Conservation (phyloP, 64 coral and sea anemone species). For the Pocillopora damicornis region DNA sequence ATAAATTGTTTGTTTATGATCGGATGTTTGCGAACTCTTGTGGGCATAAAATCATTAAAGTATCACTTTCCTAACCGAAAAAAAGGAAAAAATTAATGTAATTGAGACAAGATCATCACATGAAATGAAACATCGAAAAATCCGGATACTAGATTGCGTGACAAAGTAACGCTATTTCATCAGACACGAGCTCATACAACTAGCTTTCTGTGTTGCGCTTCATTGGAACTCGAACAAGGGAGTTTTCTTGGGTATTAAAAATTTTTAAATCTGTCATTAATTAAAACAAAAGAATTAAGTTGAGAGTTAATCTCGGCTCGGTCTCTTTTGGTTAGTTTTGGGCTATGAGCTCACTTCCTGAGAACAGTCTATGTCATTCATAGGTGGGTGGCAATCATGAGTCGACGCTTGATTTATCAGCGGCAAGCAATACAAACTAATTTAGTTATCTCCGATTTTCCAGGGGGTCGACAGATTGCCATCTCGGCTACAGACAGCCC, state of each 20-base stretch:
- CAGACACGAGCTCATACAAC: not conserved
- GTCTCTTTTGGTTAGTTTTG: not conserved
- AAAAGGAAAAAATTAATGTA: not conserved
- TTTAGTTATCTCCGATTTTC: not conserved
- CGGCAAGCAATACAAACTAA: not conserved
- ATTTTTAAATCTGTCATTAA: not conserved
- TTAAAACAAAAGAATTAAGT: too few relatives aligned
- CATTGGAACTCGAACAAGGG: too few relatives aligned
- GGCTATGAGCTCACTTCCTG: not conserved
- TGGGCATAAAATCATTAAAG: not conserved
- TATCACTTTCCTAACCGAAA: not conserved
- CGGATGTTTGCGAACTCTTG: slow-evolving; percentile 2
- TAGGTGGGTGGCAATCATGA: not conserved
- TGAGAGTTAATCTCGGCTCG: not conserved
- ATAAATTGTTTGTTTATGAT: slow-evolving; percentile 14
- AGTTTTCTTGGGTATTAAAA: not conserved
- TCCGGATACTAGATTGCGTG: slow-evolving; percentile 4
- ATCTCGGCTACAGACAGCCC: slow-evolving; percentile 9
- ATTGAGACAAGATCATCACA: not conserved
- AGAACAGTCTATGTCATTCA: not conserved
- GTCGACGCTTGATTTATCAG: not conserved
- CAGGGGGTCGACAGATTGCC: not conserved
- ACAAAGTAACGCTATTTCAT: slow-evolving; percentile 9
- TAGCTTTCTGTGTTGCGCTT: not conserved
- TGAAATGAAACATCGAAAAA: not conserved